Base-by-base conservation (phyloP, 2,888 invertebrate genomes). In the Branchinecta sandiegonensis region DNA sequence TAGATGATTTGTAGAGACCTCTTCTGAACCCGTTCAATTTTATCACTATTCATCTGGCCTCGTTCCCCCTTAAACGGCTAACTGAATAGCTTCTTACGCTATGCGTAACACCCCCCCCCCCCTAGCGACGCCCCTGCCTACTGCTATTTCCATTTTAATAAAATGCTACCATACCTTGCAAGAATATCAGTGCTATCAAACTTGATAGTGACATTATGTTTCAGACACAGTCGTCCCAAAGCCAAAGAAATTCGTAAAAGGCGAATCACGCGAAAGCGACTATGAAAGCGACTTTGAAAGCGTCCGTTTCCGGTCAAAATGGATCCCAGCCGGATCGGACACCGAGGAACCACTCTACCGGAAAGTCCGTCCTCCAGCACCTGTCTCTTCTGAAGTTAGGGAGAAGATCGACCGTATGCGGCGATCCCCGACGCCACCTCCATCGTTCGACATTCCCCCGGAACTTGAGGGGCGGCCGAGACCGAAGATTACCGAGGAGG, bases 211-310 rank as follows among this genome's bases (percentile, higher is more conserved):
- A 8, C 10, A n/a, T 56, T 56, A 11, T 56, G 1, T 56, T 46
- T 66, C 23, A 13, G 64, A 47, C 6, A 11, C 46, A n/a, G 23
- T 64, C 17, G 12, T 63, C 7, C 47, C 13, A 10, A 37, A 23
- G 12, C 66, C 68, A 17, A 70, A 65, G 46, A 86, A 85, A 75
- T 86, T 86, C 74, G 76, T 84, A 23, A 83, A 82, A 8, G 85
- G 85, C 12, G 84, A 85, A 70, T 84, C 83, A 71, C 79, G 82
- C 14, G 86, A 86, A 73, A 85, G 85, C 68, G 86, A 86, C 73
- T 86, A 86, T 73, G 86, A 86, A 73, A 85, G 85, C 74, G 86
- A 87, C 73, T 79, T 83, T 8, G 87, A 86, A 70, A 23, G 46
- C 69, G 46, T 56, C 7, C 80, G 80, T 73, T 85, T 87, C 70